Base-by-base conservation (phyloP, 2,113 vertebrate genomes). In the Oryzias melastigma region DNA sequence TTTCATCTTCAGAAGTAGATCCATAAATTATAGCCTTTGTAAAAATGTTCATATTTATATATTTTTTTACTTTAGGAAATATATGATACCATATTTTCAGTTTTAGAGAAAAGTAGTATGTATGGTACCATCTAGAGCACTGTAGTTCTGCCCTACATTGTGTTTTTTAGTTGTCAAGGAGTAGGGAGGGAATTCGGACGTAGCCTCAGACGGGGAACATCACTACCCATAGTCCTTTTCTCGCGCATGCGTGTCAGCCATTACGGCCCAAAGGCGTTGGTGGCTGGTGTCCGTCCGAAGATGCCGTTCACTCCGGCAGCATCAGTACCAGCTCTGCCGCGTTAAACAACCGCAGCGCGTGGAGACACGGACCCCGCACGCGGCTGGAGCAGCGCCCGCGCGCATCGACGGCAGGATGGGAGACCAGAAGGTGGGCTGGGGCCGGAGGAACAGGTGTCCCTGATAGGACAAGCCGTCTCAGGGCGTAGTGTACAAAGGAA, bases 401-500 rank as follows among this genome's bases (percentile, higher is more conserved):
- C 53, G 53, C 45, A 66, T 59, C 65, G 59, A 60, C 60, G 60
- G 55, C 69, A 73, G 43, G 53, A 93, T 93, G 92, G 91, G 84
- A 13, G 92, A 93, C 64, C 90, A 92, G 69, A 92, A 92, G 90
- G 92, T 92, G 85, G 85, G 86, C 58, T 64, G 35, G 48, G 42
- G 45, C 61, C 66, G 17, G 71, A 53, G 71, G 65, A 88, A 85
- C 85, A 85, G 86, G 87, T 88, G 87, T 86, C 66, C 65, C 44
- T 63, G 72, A 74, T 54, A 60, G 73, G 69, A 73, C 62, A 50
- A 56, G 72, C 70, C 35, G 59, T 71, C 61, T 65, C 62, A 79
- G 84, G 80, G 78, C 85, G 83, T 75, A 80, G 77, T 45, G 64
- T 85, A 90, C 85, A 91, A 90, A 91, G 85, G 63, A 83, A 73